Conservation (phyloP, 2,797 vertebrate genomes). For the Notolabrus celidotus region DNA sequence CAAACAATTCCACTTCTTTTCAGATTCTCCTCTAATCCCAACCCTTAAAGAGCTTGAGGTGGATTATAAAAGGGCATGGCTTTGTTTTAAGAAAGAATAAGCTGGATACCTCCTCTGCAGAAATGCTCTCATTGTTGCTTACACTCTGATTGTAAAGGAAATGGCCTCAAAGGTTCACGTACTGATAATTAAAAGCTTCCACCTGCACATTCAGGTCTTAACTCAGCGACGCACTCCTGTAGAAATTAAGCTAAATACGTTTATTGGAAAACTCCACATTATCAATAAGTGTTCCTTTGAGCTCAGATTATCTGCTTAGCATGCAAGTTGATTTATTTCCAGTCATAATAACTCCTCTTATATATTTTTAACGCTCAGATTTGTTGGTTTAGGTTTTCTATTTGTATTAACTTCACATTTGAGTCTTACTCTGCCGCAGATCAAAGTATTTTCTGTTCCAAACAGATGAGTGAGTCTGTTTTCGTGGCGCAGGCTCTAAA, state of each 20-base stretch:
- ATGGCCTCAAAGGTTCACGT: background rate
- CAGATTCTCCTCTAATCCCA: too few relatives aligned
- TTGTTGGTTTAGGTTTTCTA: background rate
- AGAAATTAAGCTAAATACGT: too few relatives aligned
- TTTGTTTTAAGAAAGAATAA: background rate
- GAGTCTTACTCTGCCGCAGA: background rate
- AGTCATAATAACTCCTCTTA: too few relatives aligned
- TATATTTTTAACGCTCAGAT: background rate
- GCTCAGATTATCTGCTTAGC: background rate
- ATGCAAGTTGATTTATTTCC: background rate
- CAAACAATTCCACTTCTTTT: too few relatives aligned
- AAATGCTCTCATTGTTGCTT: background rate
- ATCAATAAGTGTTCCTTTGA: background rate
- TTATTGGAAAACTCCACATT: background rate
- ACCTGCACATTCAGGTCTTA: background rate
- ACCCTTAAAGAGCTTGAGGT: too few relatives aligned
- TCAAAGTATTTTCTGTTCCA: background rate
- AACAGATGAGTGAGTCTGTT: background rate
- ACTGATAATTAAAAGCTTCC: background rate
- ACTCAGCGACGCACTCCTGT: background rate
- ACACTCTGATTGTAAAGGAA: background rate
- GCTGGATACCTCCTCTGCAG: too few relatives aligned
- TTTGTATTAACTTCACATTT: background rate
- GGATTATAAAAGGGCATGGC: background rate
- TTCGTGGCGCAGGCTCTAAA: slow-evolving; percentile 12